Evolutionary conservation across 2,113 vertebrate genomes (phyloP).

Genomic region (Pangasianodon gigas): DNA sequence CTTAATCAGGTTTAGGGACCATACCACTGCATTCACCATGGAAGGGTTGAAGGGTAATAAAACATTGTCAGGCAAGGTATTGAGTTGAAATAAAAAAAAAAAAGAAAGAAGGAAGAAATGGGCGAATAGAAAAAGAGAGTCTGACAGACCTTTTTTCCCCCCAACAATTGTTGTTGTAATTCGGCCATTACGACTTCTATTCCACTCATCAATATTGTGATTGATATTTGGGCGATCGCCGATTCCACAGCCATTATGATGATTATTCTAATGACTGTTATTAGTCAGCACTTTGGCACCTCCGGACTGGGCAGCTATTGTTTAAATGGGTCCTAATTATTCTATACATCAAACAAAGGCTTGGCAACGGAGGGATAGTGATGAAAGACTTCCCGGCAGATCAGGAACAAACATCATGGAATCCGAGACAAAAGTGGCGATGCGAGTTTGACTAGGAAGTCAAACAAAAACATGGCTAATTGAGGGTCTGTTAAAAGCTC

Average conservation of each 20-base stretch:
- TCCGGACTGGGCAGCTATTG: slow-evolving; percentile 60
- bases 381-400: slow-evolving; percentile 56
- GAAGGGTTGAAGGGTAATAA: slow-evolving; percentile 58
- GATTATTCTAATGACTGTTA: slow-evolving; percentile 76
- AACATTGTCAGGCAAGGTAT: slow-evolving; percentile 52
- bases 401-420: slow-evolving; percentile 28
- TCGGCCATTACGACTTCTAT: slow-evolving; percentile 71
- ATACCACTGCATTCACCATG: slow-evolving; percentile 55
- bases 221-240: slow-evolving; percentile 71
- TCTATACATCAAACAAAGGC: slow-evolving; percentile 59
- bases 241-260: slow-evolving; percentile 67
- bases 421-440: slow-evolving; percentile 45
- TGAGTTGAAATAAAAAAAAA: slow-evolving; percentile 57
- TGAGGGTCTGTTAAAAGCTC: slow-evolving; percentile 60
- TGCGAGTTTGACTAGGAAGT: slow-evolving; percentile 55
- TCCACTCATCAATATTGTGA: slow-evolving; percentile 75
- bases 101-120: slow-evolving; percentile 45
- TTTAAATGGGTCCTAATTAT: slow-evolving; percentile 65
- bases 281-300: slow-evolving; percentile 72
- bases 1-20: slow-evolving; percentile 70
- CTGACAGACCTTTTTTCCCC: slow-evolving; percentile 33
- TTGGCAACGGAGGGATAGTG: slow-evolving; percentile 30
- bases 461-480: slow-evolving; percentile 62
- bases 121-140: background rate
- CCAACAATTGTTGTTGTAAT: slow-evolving; percentile 70